Evolutionary conservation across 1,140 invertebrate species (phyloP).

Genomic region (Cotesia glomerata): DNA sequence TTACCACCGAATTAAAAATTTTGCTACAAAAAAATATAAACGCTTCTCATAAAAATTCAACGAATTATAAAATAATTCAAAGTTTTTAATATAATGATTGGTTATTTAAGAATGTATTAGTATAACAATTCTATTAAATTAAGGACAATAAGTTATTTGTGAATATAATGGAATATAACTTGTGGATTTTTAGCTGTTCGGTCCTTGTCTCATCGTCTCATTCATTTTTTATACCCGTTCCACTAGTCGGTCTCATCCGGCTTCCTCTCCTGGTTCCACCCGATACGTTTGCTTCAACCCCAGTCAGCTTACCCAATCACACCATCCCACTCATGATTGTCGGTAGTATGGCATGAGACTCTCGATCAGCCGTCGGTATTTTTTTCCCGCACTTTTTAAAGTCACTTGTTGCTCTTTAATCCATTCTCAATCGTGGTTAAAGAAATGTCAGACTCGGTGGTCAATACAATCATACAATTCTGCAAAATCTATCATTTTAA

Average conservation of each 20-base stretch:
- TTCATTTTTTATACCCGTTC: constrained; percentile 3
- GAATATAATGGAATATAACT: constrained; percentile 3
- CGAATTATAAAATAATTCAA: no score
- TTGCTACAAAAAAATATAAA: no score
- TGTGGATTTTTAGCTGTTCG: background rate
- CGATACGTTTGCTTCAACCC: constrained; percentile 43
- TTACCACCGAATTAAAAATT: background rate
- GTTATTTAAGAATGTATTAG: background rate
- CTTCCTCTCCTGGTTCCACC: constrained; percentile 21
- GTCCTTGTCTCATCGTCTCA: background rate
- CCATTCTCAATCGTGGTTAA: constrained; percentile 38
- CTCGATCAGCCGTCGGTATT: constrained; percentile 59
- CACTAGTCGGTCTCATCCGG: constrained; percentile 22
- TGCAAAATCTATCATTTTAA: background rate
- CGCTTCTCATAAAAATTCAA: no score
- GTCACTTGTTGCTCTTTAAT: constrained; percentile 64
- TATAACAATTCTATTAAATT: background rate
- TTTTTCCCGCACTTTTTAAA: constrained; percentile 59
- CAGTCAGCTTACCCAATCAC: constrained; percentile 50
- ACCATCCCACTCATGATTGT: constrained; percentile 40
- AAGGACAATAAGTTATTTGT: background rate
- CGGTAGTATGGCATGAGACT: constrained; percentile 52
- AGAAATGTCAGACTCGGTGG: constrained; percentile 22
- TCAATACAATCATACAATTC: no score
- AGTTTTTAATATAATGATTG: no score